Percentiles rank a stretch among this genome's conserved stretches.
Evolutionary conservation across 2,113 vertebrate species (phyloP).

Genomic region (Festucalex cinctus): DNA sequence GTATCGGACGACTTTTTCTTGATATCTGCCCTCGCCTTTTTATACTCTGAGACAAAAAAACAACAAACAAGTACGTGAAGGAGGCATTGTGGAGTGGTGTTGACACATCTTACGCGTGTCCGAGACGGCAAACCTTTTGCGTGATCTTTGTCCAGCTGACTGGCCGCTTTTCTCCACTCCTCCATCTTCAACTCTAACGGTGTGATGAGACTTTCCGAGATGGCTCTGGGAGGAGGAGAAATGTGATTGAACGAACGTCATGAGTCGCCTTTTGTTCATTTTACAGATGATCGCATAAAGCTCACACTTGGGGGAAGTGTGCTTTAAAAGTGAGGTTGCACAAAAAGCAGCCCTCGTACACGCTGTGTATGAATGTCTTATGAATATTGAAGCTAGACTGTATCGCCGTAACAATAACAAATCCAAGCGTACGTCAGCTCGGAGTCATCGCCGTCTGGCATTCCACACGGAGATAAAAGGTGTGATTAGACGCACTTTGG

Average conservation of each 20-base stretch:
- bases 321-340: not conserved
- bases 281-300: not conserved
- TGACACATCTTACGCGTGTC: not conserved
- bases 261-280: not conserved
- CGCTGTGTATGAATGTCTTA: not conserved
- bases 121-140: conserved; percentile 71
- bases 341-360: not conserved
- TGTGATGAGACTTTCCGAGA: conserved; percentile 76
- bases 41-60: conserved; percentile 68
- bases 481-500: conserved; percentile 26
- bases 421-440: conserved; percentile 6
- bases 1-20: conserved; percentile 84
- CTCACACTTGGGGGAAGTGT: too few species aligned
- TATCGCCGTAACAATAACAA: conserved; percentile 7
- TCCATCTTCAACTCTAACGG: conserved; percentile 79
- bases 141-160: conserved; percentile 81
- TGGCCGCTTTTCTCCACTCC: conserved; percentile 80
- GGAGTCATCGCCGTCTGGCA: conserved; percentile 1
- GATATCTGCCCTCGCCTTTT: conserved; percentile 78
- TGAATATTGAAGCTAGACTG: conserved; percentile 10
- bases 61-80: not conserved
- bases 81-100: not conserved
- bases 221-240: conserved; percentile 58
- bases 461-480: conserved; percentile 22
- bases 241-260: not conserved